phyloP scores from a whole-genome alignment of 2,113 vertebrate genomes.

The Charina bottae region DNA sequence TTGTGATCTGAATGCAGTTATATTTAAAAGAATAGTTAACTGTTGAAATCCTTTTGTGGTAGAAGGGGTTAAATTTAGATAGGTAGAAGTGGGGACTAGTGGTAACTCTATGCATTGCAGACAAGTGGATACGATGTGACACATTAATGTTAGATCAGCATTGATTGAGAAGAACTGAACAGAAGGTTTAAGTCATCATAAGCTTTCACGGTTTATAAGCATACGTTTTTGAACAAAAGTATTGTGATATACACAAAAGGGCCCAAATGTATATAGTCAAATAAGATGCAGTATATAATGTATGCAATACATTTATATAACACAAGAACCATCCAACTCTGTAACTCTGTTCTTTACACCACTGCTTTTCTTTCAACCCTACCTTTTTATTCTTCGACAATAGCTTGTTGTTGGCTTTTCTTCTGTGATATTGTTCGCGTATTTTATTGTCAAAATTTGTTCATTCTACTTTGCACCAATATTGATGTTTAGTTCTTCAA shows the following conservation, averaged over 20 bases:
- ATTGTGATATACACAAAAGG: not conserved
- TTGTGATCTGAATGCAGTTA: not conserved
- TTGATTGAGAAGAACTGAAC: constrained; percentile 6
- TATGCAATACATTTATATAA: not conserved
- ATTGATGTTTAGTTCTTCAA: not conserved
- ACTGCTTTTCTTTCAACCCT: not conserved
- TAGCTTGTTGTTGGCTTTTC: not conserved
- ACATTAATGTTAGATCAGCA: constrained; percentile 14
- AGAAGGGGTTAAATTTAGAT: constrained; percentile 5
- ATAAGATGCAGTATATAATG: not conserved
- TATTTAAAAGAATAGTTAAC: not conserved
- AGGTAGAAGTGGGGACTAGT: not conserved
- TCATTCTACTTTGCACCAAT: not conserved
- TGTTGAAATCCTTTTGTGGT: constrained; percentile 7
- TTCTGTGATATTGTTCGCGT: not conserved
- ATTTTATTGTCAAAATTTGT: constrained; percentile 5
- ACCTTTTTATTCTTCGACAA: not conserved
- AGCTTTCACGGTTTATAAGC: not conserved
- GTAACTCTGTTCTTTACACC: not conserved
- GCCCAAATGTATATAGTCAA: not conserved
- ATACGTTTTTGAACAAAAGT: not conserved
- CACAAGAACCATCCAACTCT: not conserved
- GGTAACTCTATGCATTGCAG: constrained; percentile 8
- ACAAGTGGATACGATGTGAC: not conserved
- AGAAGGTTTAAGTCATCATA: not conserved